These are phyloP conservation scores for Slavum lentiscoides DNA, from an alignment of 2,888 invertebrate species.

Conservation along the genomic window DNA sequence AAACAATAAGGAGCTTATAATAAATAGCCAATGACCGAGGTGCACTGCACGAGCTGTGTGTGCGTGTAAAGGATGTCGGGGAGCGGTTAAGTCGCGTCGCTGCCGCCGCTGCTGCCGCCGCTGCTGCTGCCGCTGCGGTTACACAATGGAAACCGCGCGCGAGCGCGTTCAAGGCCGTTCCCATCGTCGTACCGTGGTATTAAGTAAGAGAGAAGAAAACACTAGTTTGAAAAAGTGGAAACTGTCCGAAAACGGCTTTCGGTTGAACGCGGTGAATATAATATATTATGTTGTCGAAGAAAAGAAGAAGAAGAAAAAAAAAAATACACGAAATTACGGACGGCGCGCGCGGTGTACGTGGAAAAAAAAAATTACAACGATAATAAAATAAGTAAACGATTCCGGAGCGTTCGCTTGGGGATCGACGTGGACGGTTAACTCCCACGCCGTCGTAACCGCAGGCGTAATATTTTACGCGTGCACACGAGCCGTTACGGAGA, in stretches of 20 bases:
- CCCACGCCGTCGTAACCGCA: no score
- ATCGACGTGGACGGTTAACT: no score
- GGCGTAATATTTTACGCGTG: no score
- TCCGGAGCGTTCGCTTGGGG: no score
- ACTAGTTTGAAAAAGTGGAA: background rate
- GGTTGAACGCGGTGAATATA: background rate
- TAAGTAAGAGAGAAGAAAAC: background rate
- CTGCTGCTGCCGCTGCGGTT: background rate
- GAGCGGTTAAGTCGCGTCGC: conserved; percentile 18
- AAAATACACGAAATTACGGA: background rate
- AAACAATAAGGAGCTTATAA: no score
- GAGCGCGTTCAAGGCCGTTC: conserved; percentile 48
- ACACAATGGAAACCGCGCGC: conserved; percentile 42
- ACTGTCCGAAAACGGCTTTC: conserved; percentile 21
- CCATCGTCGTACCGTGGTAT: conserved; percentile 30
- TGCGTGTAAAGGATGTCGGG: conserved; percentile 29
- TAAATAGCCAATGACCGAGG: no score
- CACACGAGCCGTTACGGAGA: no score
- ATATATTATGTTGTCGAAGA: background rate
- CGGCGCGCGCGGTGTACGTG: no score
- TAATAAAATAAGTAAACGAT: no score
- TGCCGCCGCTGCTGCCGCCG: no score
- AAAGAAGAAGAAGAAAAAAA: no score
- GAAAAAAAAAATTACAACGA: no score
- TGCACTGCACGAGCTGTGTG: background rate